Percentiles rank a stretch among this genome's conserved stretches.
These are phyloP conservation scores for Quadroppia sp. DNA, from an alignment of 2,888 invertebrate genomes.

Conservation along the genomic window DNA sequence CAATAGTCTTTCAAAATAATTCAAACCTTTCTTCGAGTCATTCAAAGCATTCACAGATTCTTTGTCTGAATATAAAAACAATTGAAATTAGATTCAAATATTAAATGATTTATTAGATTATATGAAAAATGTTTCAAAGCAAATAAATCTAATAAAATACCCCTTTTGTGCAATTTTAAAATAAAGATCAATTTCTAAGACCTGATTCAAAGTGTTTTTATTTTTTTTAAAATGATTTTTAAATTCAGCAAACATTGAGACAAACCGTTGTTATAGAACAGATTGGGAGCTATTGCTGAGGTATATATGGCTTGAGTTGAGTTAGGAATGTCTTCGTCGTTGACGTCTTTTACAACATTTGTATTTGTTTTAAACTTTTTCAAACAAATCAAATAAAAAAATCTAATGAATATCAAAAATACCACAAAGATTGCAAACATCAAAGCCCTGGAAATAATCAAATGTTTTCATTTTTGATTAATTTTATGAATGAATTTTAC, in stretches of 20 bases:
- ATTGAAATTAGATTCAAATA: too few species aligned
- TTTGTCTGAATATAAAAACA: too few species aligned
- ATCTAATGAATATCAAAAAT: background rate
- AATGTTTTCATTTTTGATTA: too few species aligned
- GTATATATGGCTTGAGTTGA: conserved; percentile 14
- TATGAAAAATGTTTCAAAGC: too few species aligned
- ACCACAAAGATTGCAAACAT: background rate
- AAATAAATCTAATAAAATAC: too few species aligned
- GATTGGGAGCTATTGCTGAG: conserved; percentile 1
- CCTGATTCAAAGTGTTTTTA: background rate
- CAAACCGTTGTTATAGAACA: background rate
- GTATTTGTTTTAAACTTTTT: background rate
- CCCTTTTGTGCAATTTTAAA: too few species aligned
- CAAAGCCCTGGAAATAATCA: background rate
- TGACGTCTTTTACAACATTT: background rate
- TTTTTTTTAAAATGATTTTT: background rate
- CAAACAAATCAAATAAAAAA: conserved; percentile 5
- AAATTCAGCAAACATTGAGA: background rate
- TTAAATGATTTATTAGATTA: too few species aligned
- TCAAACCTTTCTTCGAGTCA: background rate
- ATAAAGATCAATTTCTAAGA: too few species aligned
- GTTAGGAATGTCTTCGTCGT: background rate
- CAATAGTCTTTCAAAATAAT: conserved; percentile 3
- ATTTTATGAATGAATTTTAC: too few species aligned
- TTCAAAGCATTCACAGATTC: conserved; percentile 6